Conservation (phyloP, 2,113 vertebrate species). For the pig (Sus scrofa) region T2T-Sscrofa CM000819.6:96272001-96272500, state of each 20-base stretch:
- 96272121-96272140: neutral
- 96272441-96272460: neutral
- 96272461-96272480: rapidly evolving
- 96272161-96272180: conserved; percentile 30
- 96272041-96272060: conserved; percentile 56
- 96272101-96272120: neutral
- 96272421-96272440: neutral
- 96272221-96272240: neutral
- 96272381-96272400: neutral
- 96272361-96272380: neutral
- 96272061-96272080: conserved; percentile 69
- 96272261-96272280: neutral
- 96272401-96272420: neutral
- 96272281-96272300: neutral
- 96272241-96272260: neutral
- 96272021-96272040: conserved; percentile 47
- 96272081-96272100: neutral
- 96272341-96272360: neutral
- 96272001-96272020: conserved; percentile 54
- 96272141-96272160: neutral
- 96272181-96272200: neutral
- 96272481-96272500: neutral
- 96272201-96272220: neutral
- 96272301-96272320: neutral
- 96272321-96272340: neutral